Conservation (phyloP, 2,888 invertebrate genomes). For the Stenoptilia bipunctidactyla region DNA sequence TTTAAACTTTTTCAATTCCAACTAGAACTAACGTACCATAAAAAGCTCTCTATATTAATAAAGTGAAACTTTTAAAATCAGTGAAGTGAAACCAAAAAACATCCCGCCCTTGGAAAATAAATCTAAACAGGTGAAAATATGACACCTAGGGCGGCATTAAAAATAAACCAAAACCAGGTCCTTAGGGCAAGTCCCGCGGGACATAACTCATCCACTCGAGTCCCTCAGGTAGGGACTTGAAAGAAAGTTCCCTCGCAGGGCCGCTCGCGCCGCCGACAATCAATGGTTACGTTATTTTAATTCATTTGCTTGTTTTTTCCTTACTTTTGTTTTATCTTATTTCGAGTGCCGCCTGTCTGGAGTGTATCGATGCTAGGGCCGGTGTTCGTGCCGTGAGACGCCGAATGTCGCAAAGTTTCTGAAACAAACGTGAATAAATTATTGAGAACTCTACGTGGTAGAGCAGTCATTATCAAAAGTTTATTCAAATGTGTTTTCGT, state of each 20-base stretch:
- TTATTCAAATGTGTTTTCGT: too few relatives aligned
- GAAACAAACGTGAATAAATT: constrained; percentile 34
- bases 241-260: constrained; percentile 63
- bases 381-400: too few relatives aligned
- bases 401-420: constrained; percentile 19
- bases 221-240: constrained; percentile 66
- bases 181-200: constrained; percentile 64
- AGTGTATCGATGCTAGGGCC: constrained; percentile 51
- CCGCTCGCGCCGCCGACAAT: constrained; percentile 57
- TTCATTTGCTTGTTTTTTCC: constrained; percentile 62
- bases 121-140: constrained; percentile 44
- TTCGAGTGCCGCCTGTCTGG: constrained; percentile 61
- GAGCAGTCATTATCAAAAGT: constrained; percentile 12
- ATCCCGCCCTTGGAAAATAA: too few relatives aligned
- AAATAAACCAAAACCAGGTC: constrained; percentile 54
- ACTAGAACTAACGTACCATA: too few relatives aligned
- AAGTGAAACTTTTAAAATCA: too few relatives aligned
- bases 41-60: too few relatives aligned
- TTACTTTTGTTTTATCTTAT: constrained; percentile 50
- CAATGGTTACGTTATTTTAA: constrained; percentile 70
- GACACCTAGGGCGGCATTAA: constrained; percentile 41
- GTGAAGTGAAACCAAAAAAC: too few relatives aligned
- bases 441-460: constrained; percentile 29
- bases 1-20: too few relatives aligned
- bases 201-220: constrained; percentile 68